These are phyloP conservation scores for Zele albiditarsus DNA, from an alignment of 2,888 invertebrate species.

Conservation along the genomic window DNA sequence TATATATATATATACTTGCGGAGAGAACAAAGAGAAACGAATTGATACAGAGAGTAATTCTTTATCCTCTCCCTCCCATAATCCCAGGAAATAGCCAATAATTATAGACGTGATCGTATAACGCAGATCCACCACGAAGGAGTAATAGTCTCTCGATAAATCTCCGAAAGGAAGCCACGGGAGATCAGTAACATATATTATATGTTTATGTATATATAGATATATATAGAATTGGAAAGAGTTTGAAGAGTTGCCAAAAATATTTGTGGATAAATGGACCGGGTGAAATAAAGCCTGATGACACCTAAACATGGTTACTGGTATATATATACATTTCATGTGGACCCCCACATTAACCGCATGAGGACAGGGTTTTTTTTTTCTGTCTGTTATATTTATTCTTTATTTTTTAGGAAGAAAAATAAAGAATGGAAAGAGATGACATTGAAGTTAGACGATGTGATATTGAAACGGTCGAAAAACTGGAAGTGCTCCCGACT, in stretches of 20 bases:
- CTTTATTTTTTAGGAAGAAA: not conserved
- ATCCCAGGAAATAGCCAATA: slow-evolving; percentile 54
- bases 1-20: not conserved
- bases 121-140: slow-evolving; percentile 32
- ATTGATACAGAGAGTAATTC: slow-evolving; percentile 43
- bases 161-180: slow-evolving; percentile 39
- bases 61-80: slow-evolving; percentile 38
- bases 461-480: slow-evolving; percentile 25
- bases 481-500: slow-evolving; percentile 38
- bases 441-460: not conserved
- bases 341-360: not conserved
- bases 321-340: not conserved
- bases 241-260: slow-evolving; percentile 8
- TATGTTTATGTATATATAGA: not conserved
- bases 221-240: not conserved
- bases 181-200: slow-evolving; percentile 21
- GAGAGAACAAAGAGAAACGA: slow-evolving; percentile 41
- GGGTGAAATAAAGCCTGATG: not conserved
- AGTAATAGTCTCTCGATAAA: slow-evolving; percentile 43
- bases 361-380: not conserved
- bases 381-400: not conserved
- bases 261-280: slow-evolving; percentile 7
- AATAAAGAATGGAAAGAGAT: not conserved
- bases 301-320: not conserved
- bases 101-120: slow-evolving; percentile 51